Conservation (phyloP, 2,888 invertebrate species). For the Mesopsocus fuscifrons region DNA sequence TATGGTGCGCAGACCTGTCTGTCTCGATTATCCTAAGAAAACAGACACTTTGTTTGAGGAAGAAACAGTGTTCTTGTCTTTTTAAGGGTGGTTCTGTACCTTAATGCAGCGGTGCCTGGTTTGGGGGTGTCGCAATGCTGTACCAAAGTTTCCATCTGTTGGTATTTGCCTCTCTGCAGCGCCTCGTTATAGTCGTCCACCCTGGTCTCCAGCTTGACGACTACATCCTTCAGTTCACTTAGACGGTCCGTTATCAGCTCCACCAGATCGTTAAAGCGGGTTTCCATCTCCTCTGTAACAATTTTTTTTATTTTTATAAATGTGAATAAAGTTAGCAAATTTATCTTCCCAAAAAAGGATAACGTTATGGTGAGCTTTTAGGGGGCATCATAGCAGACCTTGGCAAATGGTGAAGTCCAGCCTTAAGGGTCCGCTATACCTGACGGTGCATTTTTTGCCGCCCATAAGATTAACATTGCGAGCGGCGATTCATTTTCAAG, state of each 20-base stretch:
- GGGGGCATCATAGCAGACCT: neutral
- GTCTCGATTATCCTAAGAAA: too few species aligned
- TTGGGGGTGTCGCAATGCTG: neutral
- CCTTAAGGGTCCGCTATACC: too few species aligned
- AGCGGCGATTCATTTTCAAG: too few species aligned
- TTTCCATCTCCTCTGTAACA: constrained; percentile 10
- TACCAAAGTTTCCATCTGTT: neutral
- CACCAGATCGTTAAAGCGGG: constrained; percentile 11
- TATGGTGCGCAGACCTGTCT: too few species aligned
- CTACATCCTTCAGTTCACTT: neutral
- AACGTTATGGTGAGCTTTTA: neutral
- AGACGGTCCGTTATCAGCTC: constrained; percentile 7
- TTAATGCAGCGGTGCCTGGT: neutral
- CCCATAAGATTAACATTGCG: too few species aligned
- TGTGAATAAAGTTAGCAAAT: too few species aligned
- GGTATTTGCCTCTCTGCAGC: neutral
- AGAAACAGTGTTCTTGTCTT: too few species aligned
- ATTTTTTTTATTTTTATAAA: too few species aligned
- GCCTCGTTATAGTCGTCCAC: neutral
- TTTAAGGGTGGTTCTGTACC: too few species aligned
- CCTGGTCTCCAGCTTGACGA: neutral
- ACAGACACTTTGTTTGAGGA: too few species aligned
- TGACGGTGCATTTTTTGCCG: too few species aligned
- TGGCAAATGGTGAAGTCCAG: too few species aligned
- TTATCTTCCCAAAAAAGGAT: neutral